Percentiles rank a stretch among this genome's conserved stretches.
These are phyloP conservation scores for Heliornis fulica DNA, from an alignment of 2,113 vertebrate species.

Conservation along the genomic window DNA sequence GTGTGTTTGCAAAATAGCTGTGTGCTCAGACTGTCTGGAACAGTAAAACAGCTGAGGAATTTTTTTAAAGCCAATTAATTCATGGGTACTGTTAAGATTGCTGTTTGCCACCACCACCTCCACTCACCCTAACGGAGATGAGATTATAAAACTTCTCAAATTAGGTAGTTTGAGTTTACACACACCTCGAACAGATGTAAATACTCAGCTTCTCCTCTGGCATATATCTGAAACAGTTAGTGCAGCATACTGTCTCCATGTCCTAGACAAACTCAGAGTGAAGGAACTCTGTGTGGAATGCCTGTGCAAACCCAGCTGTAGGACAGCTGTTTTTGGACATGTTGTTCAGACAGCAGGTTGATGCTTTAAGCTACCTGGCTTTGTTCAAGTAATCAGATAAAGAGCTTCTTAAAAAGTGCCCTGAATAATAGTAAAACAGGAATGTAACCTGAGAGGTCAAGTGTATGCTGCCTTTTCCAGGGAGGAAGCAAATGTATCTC, in stretches of 20 bases:
- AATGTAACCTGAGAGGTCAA: neutral
- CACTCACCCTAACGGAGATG: neutral
- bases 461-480: neutral
- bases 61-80: neutral
- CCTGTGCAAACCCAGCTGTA: neutral
- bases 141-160: neutral
- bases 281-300: neutral
- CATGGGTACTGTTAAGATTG: neutral
- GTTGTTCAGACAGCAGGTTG: neutral
- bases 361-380: neutral
- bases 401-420: neutral
- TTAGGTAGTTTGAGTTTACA: neutral
- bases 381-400: neutral
- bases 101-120: neutral
- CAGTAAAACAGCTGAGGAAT: neutral
- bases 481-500: neutral
- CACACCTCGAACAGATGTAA: neutral
- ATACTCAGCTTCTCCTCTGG: neutral
- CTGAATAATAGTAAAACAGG: neutral
- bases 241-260: neutral
- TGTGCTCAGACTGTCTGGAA: neutral
- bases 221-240: neutral
- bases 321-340: neutral
- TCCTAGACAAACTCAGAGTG: neutral
- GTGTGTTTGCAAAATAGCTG: neutral